Evolutionary conservation across 2,797 vertebrate species (phyloP).

Genomic region (Oreochromis mossambicus): DNA sequence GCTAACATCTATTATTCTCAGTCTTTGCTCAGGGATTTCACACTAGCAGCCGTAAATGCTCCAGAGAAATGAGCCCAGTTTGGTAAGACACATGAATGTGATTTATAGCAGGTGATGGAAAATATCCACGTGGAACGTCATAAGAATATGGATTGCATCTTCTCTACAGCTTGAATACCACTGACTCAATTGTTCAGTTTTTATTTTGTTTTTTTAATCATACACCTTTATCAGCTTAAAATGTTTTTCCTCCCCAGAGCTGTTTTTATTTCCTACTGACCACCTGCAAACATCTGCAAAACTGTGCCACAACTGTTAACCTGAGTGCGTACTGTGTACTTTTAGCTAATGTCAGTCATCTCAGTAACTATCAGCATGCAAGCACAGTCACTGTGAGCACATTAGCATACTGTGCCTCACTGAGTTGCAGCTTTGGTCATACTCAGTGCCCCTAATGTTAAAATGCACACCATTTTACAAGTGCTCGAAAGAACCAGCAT

Average conservation of each 20-base stretch:
- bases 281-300: not conserved
- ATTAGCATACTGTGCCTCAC: not conserved
- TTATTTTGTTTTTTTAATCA: not conserved
- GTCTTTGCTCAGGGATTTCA: not conserved
- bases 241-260: not conserved
- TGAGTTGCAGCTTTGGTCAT: not conserved
- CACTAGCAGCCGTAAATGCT: not conserved
- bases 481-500: not conserved
- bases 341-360: not conserved
- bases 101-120: not conserved
- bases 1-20: not conserved
- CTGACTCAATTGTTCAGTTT: not conserved
- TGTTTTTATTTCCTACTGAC: not conserved
- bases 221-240: not conserved
- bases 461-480: not conserved
- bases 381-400: not conserved
- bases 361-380: not conserved
- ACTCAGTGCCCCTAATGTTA: not conserved
- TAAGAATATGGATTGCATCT: not conserved
- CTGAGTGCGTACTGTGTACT: not conserved
- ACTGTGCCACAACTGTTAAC: not conserved
- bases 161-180: not conserved
- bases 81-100: not conserved
- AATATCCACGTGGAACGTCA: not conserved
- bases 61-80: not conserved